Percentiles rank a stretch among this genome's conserved stretches.
These are phyloP conservation scores for Rhadina sibilatrix DNA, from an alignment of 2,113 vertebrate species.

Conservation along the genomic window DNA sequence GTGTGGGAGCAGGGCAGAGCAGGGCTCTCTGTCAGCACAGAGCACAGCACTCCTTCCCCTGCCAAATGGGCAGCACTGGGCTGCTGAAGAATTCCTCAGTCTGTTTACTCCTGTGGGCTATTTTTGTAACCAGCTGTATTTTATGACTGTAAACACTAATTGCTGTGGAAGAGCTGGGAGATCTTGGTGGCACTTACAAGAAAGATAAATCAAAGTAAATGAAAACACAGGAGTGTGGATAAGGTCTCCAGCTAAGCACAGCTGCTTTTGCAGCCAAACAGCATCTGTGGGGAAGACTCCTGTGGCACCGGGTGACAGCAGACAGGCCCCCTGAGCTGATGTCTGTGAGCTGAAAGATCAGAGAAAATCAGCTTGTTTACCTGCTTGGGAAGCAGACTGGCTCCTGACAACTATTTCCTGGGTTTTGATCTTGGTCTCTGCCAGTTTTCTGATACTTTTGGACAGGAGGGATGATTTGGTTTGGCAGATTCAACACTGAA, in stretches of 20 bases:
- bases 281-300: not conserved
- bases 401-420: slow-evolving; percentile 20
- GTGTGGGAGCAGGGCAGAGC: not conserved
- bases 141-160: not conserved
- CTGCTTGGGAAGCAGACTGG: not conserved
- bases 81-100: not conserved
- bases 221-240: not conserved
- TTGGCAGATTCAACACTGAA: not conserved
- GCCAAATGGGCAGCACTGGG: not conserved
- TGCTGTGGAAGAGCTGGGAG: not conserved
- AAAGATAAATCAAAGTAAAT: not conserved
- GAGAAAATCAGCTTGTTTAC: slow-evolving; percentile 31
- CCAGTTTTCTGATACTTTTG: slow-evolving; percentile 1
- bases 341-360: not conserved
- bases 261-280: not conserved
- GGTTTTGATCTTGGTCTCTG: slow-evolving; percentile 14
- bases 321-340: not conserved
- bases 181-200: not conserved
- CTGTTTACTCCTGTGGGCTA: not conserved
- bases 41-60: not conserved
- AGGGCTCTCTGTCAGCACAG: not conserved
- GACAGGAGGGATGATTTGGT: not conserved
- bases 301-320: not conserved
- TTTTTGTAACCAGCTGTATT: not conserved
- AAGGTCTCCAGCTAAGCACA: not conserved